These are phyloP conservation scores for Mythimna impura DNA, from an alignment of 2,888 invertebrate genomes.

Conservation along the genomic window DNA sequence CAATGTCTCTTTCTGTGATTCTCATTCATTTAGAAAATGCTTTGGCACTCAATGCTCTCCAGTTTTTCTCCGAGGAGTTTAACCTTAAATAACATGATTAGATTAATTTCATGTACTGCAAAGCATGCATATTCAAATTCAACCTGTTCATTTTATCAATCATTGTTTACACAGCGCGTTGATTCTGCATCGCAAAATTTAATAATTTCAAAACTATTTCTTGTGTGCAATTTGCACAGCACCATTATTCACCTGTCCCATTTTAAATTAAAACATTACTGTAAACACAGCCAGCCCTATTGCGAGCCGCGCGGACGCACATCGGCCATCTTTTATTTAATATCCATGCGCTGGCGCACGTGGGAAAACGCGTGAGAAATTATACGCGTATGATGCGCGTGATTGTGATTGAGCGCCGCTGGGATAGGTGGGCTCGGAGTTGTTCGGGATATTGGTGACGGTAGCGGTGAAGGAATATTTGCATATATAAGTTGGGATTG, in stretches of 20 bases:
- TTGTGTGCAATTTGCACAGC: background rate
- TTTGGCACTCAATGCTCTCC: background rate
- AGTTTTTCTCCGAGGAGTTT: background rate
- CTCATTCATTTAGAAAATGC: background rate
- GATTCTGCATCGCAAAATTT: background rate
- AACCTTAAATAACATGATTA: background rate
- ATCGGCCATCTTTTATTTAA: conserved; percentile 84
- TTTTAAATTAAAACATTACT: conserved; percentile 28
- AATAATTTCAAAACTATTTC: background rate
- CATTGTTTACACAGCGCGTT: background rate
- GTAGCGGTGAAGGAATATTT: conserved; percentile 21
- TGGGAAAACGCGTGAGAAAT: conserved; percentile 75
- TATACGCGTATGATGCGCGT: conserved; percentile 68
- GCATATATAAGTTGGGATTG: background rate
- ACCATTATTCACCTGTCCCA: background rate
- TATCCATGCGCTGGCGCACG: conserved; percentile 69
- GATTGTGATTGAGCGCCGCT: conserved; percentile 59
- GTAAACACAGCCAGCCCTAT: conserved; percentile 45
- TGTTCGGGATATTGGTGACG: conserved; percentile 26
- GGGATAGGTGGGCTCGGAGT: conserved; percentile 36
- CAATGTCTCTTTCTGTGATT: background rate
- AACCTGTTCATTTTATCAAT: no score
- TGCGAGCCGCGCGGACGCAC: conserved; percentile 74
- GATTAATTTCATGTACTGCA: no score
- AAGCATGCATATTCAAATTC: no score